These are phyloP conservation scores for Chaetorhynchus papuensis DNA, from an alignment of 2,113 vertebrate genomes.

Conservation along the genomic window DNA sequence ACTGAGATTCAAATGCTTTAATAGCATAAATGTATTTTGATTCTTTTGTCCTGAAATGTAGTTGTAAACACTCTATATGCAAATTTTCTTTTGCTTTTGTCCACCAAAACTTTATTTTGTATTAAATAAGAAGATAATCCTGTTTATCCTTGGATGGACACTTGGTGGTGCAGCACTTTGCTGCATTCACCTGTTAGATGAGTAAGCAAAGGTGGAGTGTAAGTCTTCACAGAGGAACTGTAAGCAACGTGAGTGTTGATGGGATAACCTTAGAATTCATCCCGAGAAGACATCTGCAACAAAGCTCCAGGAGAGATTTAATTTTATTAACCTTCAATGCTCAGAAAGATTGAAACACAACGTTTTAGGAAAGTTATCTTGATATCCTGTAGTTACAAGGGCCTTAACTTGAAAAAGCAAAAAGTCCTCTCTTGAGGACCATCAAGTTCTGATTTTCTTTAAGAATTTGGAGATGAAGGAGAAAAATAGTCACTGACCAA, in stretches of 20 bases:
- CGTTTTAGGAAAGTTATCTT: neutral
- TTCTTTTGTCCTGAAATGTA: neutral
- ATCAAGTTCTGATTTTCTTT: neutral
- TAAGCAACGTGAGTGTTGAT: neutral
- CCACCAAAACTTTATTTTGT: neutral
- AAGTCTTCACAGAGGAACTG: neutral
- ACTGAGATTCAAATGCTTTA: neutral
- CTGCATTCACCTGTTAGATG: neutral
- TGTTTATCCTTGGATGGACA: neutral
- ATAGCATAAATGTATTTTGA: neutral
- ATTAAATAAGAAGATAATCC: neutral
- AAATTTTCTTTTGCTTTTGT: neutral
- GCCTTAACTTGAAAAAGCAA: neutral
- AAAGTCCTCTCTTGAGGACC: neutral
- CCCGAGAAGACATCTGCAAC: neutral
- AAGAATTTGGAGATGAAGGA: neutral
- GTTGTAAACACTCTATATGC: neutral
- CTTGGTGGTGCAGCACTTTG: neutral
- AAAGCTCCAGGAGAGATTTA: neutral
- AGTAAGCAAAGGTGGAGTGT: neutral
- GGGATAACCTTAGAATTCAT: neutral
- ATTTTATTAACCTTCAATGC: neutral
- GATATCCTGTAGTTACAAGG: neutral
- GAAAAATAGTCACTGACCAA: neutral
- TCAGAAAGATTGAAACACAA: neutral